Base-by-base conservation (phyloP, 2,113 vertebrate genomes). In the Potamarius usumacintae region DNA sequence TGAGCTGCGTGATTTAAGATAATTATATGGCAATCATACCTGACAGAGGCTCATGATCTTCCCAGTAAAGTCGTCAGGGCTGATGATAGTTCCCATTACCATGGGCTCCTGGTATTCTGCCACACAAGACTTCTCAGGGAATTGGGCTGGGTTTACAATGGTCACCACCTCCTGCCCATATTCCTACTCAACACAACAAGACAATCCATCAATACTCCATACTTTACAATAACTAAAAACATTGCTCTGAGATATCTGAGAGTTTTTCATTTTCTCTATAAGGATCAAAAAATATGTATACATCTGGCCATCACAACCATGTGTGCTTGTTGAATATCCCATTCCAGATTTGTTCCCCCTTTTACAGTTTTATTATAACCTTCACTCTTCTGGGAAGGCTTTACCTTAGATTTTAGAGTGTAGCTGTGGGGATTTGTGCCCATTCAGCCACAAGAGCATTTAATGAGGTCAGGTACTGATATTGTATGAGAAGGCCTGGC, bases 21-120 rank as follows among this genome's bases (percentile, higher is more conserved):
- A 27, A 81, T 14, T 80, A 60, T 62, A n/a, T 27, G 14, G 15
- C 84, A 84, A 25, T 74, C 57, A 88, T 94, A 99, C 98, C 97
- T 97, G 94, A 90, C 98, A 98, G 9, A 99, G 95, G n/a, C 85
- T 84, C 94, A 99, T 96, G 90, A 99, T 97, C 93, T 97, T 96
- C 48, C 97, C 96, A 57, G 94, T 97, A 90, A 96, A 97, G 82
- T 94, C 92, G 53, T 96, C 96, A 60, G 98, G 98, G 89, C 97
- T 91, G 30, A 99, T 95, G 90, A 99, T 95, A 71, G 98, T 99
- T 17, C 97, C 98, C 89, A 96, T 76, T 89, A 99, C 96, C 93
- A 96, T 95, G n/a, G 98, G 98, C 88, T 99, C 98, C 93, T 97
- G 94, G 91, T 99, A 99, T 89, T 97, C 94, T 0, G 93, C 92